Conservation (phyloP, 2,797 vertebrate species). For the Syngnathus acus region DNA sequence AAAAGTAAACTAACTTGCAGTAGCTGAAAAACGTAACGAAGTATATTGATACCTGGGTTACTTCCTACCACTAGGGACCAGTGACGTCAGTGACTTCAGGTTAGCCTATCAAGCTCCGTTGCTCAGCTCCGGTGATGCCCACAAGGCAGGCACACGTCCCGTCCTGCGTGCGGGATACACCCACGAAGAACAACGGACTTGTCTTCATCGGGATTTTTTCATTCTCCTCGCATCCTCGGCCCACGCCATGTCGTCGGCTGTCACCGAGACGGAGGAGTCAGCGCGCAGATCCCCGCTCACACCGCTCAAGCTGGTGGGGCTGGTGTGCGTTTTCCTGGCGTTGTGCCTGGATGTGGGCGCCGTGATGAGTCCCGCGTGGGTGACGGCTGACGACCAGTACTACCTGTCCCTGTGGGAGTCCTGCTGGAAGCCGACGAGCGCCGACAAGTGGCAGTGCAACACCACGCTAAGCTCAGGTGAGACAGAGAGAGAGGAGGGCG, state of each 20-base stretch:
- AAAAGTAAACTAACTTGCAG: no score
- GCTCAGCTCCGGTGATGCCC: slow-evolving; percentile 35
- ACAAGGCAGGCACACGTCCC: slow-evolving; percentile 33
- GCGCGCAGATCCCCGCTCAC: slow-evolving; percentile 85
- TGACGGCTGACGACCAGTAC: slow-evolving; percentile 94
- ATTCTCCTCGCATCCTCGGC: neutral
- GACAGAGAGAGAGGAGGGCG: neutral
- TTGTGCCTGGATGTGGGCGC: slow-evolving; percentile 90
- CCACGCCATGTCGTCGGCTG: slow-evolving; percentile 80
- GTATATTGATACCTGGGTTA: neutral
- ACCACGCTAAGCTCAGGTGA: slow-evolving; percentile 86
- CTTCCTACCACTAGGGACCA: neutral
- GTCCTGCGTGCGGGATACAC: slow-evolving; percentile 33
- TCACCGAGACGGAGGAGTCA: slow-evolving; percentile 79
- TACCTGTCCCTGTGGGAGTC: slow-evolving; percentile 94
- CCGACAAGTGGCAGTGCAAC: slow-evolving; percentile 85
- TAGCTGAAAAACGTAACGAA: neutral
- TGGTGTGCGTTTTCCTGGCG: slow-evolving; percentile 92
- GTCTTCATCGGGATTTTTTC: neutral
- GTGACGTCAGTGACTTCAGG: slow-evolving; percentile 51
- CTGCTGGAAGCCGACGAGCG: slow-evolving; percentile 81
- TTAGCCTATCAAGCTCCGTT: slow-evolving; percentile 22
- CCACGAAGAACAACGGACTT: slow-evolving; percentile 7
- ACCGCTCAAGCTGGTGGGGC: slow-evolving; percentile 90
- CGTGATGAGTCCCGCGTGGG: slow-evolving; percentile 94